Base-by-base conservation (phyloP, 1,140 invertebrate species). In the Leptinotarsa lineolata region DNA sequence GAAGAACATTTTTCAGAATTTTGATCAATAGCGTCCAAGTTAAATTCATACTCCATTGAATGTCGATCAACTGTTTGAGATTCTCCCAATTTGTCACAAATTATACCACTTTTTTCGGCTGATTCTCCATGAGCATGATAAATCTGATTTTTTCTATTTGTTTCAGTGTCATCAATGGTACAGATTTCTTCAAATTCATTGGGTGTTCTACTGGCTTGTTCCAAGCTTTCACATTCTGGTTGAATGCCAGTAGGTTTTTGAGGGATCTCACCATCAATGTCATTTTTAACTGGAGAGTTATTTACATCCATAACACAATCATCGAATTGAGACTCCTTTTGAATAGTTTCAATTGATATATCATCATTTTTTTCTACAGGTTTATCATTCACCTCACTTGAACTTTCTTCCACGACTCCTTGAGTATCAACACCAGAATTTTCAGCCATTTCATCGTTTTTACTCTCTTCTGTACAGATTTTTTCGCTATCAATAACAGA, bases 1-100 rank as follows among this genome's bases (percentile, higher is more conserved):
- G 30, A 39, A n/a, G 48, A 16, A 54, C 15, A 54, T n/a, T 54
- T 54, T 75, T 79, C 46, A 64, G 58, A 70, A 58, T 74, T 20
- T 67, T 78, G 69, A 24, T 78, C 76, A 61, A 72, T 18, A 63
- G 74, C 77, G 70, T 80, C 78, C 68, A 79, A 72, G 74, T 78
- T 76, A 60, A 78, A 79, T 39, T 79, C 73, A 72, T 75, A 79
- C 21, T 74, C 68, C 60, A 78, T 70, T 3, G 71, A 72, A 54
- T 21, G 3, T n/a, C 30, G 71, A n/a, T 58, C 63, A 54, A 54
- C n/a, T 18, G 48, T 22, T 59, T 44, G 24, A 22, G 18, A 18
- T 63, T 64, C n/a, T 45, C 12, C 39, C 15, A 6, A 20, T 64
- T 65, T 18, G 8, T 63, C 61, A 63, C 4, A 59, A 59, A 18